These are phyloP conservation scores for Drosophila macrospina DNA, from an alignment of 2,888 invertebrate genomes.

Conservation along the genomic window DNA sequence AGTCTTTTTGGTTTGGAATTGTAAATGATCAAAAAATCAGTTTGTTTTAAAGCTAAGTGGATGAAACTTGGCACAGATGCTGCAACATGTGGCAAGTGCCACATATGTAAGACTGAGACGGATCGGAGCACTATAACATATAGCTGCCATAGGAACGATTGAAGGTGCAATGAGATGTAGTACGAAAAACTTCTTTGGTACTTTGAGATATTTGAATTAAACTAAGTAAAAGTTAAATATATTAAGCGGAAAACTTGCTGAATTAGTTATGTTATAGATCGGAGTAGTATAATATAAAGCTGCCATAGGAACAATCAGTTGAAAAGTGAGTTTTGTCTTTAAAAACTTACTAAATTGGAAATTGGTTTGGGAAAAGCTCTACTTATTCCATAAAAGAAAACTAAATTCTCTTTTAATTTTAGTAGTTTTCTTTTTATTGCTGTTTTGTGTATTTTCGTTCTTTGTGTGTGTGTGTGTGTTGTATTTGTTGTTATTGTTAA, in stretches of 20 bases:
- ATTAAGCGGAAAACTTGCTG: too few relatives aligned
- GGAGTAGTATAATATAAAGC: neutral
- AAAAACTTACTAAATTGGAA: too few relatives aligned
- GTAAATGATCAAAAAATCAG: neutral
- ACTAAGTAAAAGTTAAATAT: too few relatives aligned
- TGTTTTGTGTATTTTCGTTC: constrained; percentile 53
- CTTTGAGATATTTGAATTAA: too few relatives aligned
- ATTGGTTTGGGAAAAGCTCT: too few relatives aligned
- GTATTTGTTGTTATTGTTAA: constrained; percentile 53
- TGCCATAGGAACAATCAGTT: neutral
- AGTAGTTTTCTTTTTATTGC: constrained; percentile 49
- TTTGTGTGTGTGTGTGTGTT: constrained; percentile 39
- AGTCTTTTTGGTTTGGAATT: neutral
- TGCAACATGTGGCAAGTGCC: too few relatives aligned
- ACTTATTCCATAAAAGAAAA: neutral
- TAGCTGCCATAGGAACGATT: neutral
- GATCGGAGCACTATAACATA: neutral
- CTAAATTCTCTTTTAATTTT: constrained; percentile 37
- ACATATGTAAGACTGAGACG: neutral
- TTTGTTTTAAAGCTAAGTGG: neutral
- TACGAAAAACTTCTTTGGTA: too few relatives aligned
- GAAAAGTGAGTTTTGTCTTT: too few relatives aligned
- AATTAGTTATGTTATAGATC: too few relatives aligned
- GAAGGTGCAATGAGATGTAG: too few relatives aligned
- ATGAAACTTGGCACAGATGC: too few relatives aligned